A percentile compares a stretch with the other conserved stretches of the same genome.
Evolutionary conservation across 2,888 invertebrate genomes (phyloP).

Genomic region (Sminthurinus aureus): DNA sequence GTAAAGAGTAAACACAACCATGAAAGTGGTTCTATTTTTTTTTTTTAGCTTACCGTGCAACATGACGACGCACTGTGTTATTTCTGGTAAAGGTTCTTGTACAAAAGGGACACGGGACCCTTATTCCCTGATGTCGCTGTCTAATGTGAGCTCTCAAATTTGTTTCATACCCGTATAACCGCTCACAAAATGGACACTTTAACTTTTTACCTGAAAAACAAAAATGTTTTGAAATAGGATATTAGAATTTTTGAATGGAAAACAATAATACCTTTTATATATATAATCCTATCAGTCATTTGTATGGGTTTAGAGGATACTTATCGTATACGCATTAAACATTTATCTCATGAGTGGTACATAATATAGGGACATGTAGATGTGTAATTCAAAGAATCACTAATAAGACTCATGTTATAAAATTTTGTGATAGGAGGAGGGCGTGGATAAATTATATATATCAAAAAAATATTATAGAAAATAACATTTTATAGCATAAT

Average conservation of each 20-base stretch:
- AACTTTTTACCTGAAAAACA: conserved; percentile 79
- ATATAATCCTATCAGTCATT: no score
- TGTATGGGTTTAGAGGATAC: no score
- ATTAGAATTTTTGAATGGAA: neutral
- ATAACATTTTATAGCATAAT: no score
- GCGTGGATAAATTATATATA: no score
- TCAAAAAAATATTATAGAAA: no score
- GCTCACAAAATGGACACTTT: conserved; percentile 91
- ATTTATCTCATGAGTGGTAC: no score
- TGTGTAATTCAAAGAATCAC: no score
- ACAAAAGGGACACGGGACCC: conserved; percentile 91
- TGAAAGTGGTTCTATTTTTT: conserved; percentile 67
- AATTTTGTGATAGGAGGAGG: no score
- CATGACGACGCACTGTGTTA: conserved; percentile 89
- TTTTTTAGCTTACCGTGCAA: conserved; percentile 69
- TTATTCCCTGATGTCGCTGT: conserved; percentile 89
- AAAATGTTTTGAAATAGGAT: neutral
- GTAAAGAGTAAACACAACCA: conserved; percentile 2
- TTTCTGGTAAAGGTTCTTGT: conserved; percentile 89
- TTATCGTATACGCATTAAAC: no score
- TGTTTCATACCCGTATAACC: conserved; percentile 91
- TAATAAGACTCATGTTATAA: no score
- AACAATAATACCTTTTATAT: no score
- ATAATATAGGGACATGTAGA: no score
- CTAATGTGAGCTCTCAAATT: conserved; percentile 90